These are phyloP conservation scores for Andrena haemorrhoa DNA, from an alignment of 2,888 invertebrate genomes.

Conservation along the genomic window DNA sequence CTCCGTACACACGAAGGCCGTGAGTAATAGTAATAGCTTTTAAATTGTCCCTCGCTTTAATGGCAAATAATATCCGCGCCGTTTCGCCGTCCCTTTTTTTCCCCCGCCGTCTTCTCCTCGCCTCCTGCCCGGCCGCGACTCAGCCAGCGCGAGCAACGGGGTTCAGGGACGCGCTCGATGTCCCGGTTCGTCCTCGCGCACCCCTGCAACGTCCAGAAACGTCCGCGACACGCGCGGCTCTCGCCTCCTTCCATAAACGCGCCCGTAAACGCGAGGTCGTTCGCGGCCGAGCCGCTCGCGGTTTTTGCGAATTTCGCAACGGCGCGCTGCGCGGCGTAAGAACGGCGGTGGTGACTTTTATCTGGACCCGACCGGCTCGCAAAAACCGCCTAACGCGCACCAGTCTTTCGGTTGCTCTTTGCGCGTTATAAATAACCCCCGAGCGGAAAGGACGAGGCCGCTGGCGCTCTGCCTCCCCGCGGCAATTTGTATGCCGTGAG, in stretches of 20 bases:
- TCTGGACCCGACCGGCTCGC: slow-evolving; percentile 5
- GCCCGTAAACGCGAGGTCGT: slow-evolving; percentile 57
- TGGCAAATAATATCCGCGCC: slow-evolving; percentile 81
- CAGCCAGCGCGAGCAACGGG: slow-evolving; percentile 1
- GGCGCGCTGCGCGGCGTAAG: background rate
- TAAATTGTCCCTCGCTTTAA: slow-evolving; percentile 83
- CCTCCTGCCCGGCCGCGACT: slow-evolving; percentile 19
- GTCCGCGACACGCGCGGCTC: slow-evolving; percentile 43
- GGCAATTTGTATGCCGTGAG: slow-evolving; percentile 22
- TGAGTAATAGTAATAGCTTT: slow-evolving; percentile 84
- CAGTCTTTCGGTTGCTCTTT: slow-evolving; percentile 61
- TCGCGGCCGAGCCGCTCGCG: slow-evolving; percentile 43
- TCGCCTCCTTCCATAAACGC: slow-evolving; percentile 20
- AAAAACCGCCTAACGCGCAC: slow-evolving; percentile 60
- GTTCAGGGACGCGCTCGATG: slow-evolving; percentile 51
- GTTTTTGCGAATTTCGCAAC: slow-evolving; percentile 63
- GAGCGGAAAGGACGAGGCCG: slow-evolving; percentile 43
- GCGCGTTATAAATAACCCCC: slow-evolving; percentile 68
- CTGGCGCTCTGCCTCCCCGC: slow-evolving; percentile 11
- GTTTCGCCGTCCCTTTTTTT: slow-evolving; percentile 72
- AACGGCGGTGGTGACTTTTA: slow-evolving; percentile 47
- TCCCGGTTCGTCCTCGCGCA: slow-evolving; percentile 20
- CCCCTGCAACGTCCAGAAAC: slow-evolving; percentile 21
- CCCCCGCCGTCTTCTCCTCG: slow-evolving; percentile 42
- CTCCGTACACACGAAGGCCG: slow-evolving; percentile 69